Base-by-base conservation (phyloP, 30 jellyfish, hydroid and myxozoan genomes). In the Aurelia aurita region DNA sequence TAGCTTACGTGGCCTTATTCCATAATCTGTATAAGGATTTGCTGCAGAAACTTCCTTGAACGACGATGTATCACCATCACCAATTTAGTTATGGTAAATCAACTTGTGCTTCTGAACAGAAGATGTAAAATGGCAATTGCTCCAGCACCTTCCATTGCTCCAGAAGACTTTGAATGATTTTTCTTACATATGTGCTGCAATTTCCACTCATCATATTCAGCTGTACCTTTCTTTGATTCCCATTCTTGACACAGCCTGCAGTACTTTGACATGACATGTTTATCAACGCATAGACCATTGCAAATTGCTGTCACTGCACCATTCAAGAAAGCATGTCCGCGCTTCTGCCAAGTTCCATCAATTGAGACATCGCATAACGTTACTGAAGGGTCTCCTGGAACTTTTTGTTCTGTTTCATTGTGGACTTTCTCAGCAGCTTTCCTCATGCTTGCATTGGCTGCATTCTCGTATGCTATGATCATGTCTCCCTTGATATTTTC, bases 321-420 rank as follows among this genome's bases (percentile, higher is more conserved):
- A 25, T 6, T 67, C 60, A 63, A 70, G 29, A 78, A 73, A 49
- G 61, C 18, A 66, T 86, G 90, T 49, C 96, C 90, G 21, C 96
- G 13, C 11, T 47, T 29, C 26, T 73, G 90, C 96, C 90, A 86
- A 12, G 96, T 73, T 31, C 96, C 39, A 31, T 31, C 39, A 31
- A 31, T 31, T 31, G 39, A 31, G 39, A 31, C 39, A 31, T 31
- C 39, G 4, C 39, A 31, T 31, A 31, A 31, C 39, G 4, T 31
- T 31, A 31, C 39, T 31, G 39, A 31, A 3, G 65, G 70, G 19
- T 53, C 47, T 49, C 55, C 85, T 26, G 67, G 25, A 0, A 15
- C 23, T 44, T 51, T 54, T 12, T 89, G 86, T 39, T 86, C 84
- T 34, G 16, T 25, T 7, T 27, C 69, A 28, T 7, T 65, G 32